A percentile compares a stretch with the other conserved stretches of the same genome.
Evolutionary conservation across 2,797 vertebrate species (phyloP).

Genomic region (Pyrrhura leucotis): DNA sequence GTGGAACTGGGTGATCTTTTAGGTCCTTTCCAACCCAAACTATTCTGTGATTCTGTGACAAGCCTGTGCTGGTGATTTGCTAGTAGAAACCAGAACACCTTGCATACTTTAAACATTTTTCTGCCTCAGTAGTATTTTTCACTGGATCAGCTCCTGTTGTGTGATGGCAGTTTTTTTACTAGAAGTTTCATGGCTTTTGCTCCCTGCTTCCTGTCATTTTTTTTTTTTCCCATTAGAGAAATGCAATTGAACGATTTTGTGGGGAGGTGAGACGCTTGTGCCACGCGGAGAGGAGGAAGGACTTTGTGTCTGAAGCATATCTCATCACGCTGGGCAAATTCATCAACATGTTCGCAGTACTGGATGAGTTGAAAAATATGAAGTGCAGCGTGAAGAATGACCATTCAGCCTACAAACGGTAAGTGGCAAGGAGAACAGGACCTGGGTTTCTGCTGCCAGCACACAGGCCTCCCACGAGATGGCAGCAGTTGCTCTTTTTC

Average conservation of each 20-base stretch:
- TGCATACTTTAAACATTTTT: background rate
- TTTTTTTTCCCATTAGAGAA: slow-evolving; percentile 79
- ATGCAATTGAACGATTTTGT: slow-evolving; percentile 95
- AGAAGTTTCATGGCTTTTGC: background rate
- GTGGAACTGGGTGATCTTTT: background rate
- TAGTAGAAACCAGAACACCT: background rate
- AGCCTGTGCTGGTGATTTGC: background rate
- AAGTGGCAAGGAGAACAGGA: background rate
- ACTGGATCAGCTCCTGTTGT: background rate
- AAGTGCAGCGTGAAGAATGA: slow-evolving; percentile 99
- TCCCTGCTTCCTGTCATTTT: background rate
- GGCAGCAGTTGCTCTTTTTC: slow-evolving; percentile 35
- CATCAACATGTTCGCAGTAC: slow-evolving; percentile 98
- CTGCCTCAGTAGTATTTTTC: background rate
- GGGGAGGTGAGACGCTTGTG: slow-evolving; percentile 94
- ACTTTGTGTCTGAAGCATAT: slow-evolving; percentile 98
- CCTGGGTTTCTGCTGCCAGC: background rate
- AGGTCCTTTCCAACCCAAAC: background rate
- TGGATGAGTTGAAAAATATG: slow-evolving; percentile 99
- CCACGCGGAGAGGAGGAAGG: slow-evolving; percentile 93
- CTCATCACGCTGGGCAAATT: slow-evolving; percentile 96
- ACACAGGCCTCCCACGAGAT: slow-evolving; percentile 5
- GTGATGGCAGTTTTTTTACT: accelerated
- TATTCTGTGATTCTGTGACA: background rate
- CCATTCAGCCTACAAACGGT: slow-evolving; percentile 98